phyloP scores from a whole-genome alignment of 2,888 invertebrate genomes.

The Drosophila rellima region DNA sequence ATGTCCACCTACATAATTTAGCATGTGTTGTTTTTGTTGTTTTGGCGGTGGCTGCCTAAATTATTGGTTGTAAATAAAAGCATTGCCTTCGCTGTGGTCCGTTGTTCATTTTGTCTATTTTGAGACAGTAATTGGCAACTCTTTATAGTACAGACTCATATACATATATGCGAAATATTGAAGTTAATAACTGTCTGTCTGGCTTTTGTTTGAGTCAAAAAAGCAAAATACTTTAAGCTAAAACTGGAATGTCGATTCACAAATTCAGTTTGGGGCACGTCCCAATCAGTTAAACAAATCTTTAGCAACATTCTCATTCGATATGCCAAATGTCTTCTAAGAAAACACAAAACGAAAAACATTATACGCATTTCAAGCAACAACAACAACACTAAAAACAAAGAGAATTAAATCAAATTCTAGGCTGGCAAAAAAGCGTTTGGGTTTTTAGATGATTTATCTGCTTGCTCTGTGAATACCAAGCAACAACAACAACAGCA shows the following conservation, averaged over 20 bases:
- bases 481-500: constrained; percentile 33
- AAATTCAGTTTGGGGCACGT: constrained; percentile 39
- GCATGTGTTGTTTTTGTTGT: constrained; percentile 60
- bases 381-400: constrained; percentile 6
- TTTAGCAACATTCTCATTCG: constrained; percentile 41
- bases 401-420: constrained; percentile 58
- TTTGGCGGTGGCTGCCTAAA: constrained; percentile 57
- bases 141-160: constrained; percentile 22
- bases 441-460: constrained; percentile 68
- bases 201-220: not conserved
- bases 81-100: constrained; percentile 50
- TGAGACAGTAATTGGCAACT: constrained; percentile 71
- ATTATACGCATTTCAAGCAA: constrained; percentile 65
- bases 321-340: constrained; percentile 53
- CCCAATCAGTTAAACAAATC: constrained; percentile 46
- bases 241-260: constrained; percentile 37
- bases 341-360: constrained; percentile 39
- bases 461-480: constrained; percentile 45
- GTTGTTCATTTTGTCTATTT: constrained; percentile 69
- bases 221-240: constrained; percentile 10
- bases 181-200: constrained; percentile 43
- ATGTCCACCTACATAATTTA: constrained; percentile 81
- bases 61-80: constrained; percentile 80
- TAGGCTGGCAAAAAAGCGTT: constrained; percentile 68
- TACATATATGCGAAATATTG: constrained; percentile 18